These are phyloP conservation scores for Merluccius polli DNA, from an alignment of 2,797 vertebrate genomes.

Conservation along the genomic window DNA sequence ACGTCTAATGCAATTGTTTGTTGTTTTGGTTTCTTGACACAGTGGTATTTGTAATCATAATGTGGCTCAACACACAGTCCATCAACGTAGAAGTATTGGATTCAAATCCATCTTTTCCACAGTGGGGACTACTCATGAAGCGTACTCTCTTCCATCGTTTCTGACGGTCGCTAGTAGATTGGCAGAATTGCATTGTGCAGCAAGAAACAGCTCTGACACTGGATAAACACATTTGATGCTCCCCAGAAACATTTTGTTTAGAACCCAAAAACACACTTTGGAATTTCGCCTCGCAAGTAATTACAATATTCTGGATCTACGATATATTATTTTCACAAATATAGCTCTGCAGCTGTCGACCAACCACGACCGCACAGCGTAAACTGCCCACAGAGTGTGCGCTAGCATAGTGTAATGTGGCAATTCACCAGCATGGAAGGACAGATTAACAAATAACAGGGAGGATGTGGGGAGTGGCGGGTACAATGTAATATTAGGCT, in stretches of 20 bases:
- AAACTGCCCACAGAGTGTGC: too few species aligned
- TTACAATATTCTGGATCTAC: too few species aligned
- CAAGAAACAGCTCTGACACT: neutral
- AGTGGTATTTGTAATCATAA: neutral
- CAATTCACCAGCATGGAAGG: neutral
- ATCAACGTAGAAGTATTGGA: neutral
- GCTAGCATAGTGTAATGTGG: too few species aligned
- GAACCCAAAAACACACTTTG: too few species aligned
- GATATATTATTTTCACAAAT: too few species aligned
- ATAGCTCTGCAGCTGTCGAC: too few species aligned
- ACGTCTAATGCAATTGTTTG: neutral
- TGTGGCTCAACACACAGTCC: neutral
- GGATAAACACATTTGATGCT: neutral
- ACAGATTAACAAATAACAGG: neutral
- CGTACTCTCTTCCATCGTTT: neutral
- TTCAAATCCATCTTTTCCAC: neutral
- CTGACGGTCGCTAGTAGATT: neutral
- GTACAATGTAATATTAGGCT: conserved; percentile 42
- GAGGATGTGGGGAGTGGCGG: neutral
- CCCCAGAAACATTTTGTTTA: too few species aligned
- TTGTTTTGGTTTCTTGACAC: neutral
- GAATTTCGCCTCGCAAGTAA: too few species aligned
- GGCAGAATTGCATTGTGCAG: neutral
- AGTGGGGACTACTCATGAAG: neutral
- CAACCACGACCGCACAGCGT: too few species aligned